A percentile compares a stretch with the other conserved stretches of the same genome.
These are phyloP conservation scores for Alfaro cultratus DNA, from an alignment of 2,797 vertebrate genomes.

Conservation along the genomic window DNA sequence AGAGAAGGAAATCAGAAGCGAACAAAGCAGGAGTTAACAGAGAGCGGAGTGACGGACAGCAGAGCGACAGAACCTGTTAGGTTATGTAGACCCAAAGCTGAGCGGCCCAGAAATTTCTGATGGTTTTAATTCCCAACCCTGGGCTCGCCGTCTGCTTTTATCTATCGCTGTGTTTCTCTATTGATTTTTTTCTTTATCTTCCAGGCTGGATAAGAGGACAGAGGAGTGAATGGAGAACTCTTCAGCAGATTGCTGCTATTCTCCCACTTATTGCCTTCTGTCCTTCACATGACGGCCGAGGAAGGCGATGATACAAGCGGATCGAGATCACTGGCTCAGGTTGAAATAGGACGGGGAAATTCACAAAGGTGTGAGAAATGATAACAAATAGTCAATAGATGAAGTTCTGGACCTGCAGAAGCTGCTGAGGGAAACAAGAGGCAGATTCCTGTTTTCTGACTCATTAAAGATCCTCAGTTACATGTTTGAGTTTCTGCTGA, in stretches of 20 bases:
- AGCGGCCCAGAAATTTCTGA: constrained; percentile 90
- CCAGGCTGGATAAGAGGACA: constrained; percentile 92
- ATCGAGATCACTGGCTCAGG: constrained; percentile 52
- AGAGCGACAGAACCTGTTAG: constrained; percentile 86
- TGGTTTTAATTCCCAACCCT: constrained; percentile 92
- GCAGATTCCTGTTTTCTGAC: constrained; percentile 36
- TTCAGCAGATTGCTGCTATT: constrained; percentile 91
- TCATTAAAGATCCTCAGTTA: constrained; percentile 58
- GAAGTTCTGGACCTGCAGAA: neutral
- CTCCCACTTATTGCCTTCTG: constrained; percentile 93
- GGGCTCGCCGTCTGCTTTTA: constrained; percentile 88
- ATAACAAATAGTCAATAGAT: neutral
- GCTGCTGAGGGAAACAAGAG: neutral
- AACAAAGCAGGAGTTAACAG: constrained; percentile 67
- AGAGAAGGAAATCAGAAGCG: constrained; percentile 69
- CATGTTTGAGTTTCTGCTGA: constrained; percentile 61
- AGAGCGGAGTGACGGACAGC: constrained; percentile 80
- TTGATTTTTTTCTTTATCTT: constrained; percentile 98
- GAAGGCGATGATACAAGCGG: constrained; percentile 78
- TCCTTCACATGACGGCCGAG: constrained; percentile 90
- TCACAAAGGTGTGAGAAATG: neutral
- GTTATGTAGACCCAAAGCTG: constrained; percentile 85
- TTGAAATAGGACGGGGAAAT: neutral
- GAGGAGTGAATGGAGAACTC: constrained; percentile 90
- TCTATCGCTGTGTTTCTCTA: constrained; percentile 93